These are phyloP conservation scores for Eulacestoma nigropectus DNA, from an alignment of 2,113 vertebrate genomes.

Conservation along the genomic window DNA sequence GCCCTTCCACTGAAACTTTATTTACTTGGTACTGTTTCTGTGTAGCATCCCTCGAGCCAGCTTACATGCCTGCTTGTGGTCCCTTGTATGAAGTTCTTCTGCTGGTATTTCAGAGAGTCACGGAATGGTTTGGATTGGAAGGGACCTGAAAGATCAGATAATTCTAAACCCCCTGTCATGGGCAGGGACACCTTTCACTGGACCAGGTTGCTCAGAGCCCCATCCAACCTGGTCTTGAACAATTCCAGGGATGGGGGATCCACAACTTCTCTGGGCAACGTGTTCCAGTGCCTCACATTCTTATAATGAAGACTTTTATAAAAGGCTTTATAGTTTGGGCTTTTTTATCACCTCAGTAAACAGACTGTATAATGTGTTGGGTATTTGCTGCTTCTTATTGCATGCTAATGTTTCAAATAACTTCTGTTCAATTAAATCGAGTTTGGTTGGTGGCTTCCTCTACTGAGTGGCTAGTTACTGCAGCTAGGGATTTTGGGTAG, in stretches of 20 bases:
- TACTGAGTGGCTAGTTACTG: neutral
- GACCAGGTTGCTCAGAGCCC: neutral
- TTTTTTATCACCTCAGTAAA: neutral
- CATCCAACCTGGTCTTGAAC: neutral
- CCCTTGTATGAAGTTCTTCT: neutral
- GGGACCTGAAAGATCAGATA: neutral
- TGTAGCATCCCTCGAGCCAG: neutral
- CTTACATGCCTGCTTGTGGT: neutral
- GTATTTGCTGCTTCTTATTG: neutral
- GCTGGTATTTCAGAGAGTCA: neutral
- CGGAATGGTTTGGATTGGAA: neutral
- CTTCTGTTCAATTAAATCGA: neutral
- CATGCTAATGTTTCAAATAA: neutral
- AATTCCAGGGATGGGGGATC: neutral
- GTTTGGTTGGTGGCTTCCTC: neutral
- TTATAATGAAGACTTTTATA: neutral
- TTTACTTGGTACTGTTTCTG: neutral
- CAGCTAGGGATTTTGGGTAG: neutral
- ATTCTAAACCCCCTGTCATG: neutral
- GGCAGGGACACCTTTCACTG: neutral
- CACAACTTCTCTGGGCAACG: neutral
- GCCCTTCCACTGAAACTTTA: neutral
- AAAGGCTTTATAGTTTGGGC: neutral
- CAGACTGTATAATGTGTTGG: neutral
- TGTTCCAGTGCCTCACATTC: neutral